Evolutionary conservation across 2,888 invertebrate species (phyloP).

Genomic region (Hydropsyche betteni): DNA sequence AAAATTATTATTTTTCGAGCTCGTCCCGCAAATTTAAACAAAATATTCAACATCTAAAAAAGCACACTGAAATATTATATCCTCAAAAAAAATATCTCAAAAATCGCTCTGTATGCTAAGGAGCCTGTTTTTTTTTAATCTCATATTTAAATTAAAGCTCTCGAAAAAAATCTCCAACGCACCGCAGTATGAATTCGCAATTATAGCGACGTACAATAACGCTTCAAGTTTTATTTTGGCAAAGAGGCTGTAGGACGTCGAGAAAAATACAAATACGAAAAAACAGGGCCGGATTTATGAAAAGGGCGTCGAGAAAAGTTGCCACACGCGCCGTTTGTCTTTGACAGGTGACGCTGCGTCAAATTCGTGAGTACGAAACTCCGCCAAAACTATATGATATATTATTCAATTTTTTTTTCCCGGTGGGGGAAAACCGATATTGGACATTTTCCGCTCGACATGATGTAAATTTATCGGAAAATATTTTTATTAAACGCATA

Average conservation of each 20-base stretch:
- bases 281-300: too few relatives aligned
- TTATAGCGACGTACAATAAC: background rate
- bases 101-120: slow-evolving; percentile 22
- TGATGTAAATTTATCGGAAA: too few relatives aligned
- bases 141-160: slow-evolving; percentile 5
- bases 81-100: background rate
- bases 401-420: too few relatives aligned
- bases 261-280: background rate
- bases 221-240: too few relatives aligned
- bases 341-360: slow-evolving; percentile 18
- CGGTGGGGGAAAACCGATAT: background rate
- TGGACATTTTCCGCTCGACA: background rate
- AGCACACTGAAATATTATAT: background rate
- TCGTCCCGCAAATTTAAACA: too few relatives aligned
- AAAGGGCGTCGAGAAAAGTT: slow-evolving; percentile 16
- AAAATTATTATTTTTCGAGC: too few relatives aligned
- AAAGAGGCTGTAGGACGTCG: too few relatives aligned
- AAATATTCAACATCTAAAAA: background rate
- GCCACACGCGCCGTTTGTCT: background rate
- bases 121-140: background rate
- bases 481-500: too few relatives aligned
- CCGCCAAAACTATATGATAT: too few relatives aligned
- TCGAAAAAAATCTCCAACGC: background rate
- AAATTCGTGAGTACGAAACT: background rate
- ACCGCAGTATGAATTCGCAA: background rate